A percentile compares a stretch with the other conserved stretches of the same genome.
phyloP scores from a whole-genome alignment of 2,888 invertebrate genomes.

The Rapana venosa region DNA sequence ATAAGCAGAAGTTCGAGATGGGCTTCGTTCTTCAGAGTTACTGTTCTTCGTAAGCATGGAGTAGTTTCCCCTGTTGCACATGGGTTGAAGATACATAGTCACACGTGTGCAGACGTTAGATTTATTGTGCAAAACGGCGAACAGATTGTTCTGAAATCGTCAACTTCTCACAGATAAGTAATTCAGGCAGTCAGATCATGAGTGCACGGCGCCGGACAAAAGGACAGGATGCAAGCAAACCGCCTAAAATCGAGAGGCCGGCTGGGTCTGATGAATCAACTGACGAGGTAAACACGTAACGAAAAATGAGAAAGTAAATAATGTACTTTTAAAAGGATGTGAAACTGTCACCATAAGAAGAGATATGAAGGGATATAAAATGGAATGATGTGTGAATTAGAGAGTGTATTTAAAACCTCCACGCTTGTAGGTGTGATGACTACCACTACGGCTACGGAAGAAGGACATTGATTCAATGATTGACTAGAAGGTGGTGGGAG shows the following conservation, averaged over 20 bases:
- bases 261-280: neutral
- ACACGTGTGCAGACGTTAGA: neutral
- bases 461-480: too few species aligned
- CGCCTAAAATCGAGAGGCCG: neutral
- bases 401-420: too few species aligned
- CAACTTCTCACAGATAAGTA: neutral
- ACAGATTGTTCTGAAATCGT: neutral
- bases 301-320: neutral
- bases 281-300: neutral
- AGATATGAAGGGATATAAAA: too few species aligned
- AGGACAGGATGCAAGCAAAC: neutral
- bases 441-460: too few species aligned
- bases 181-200: neutral
- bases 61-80: neutral
- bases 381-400: too few species aligned
- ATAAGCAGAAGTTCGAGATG: neutral
- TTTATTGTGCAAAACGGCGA: neutral
- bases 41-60: neutral
- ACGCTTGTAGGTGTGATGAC: too few species aligned
- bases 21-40: neutral
- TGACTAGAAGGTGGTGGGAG: too few species aligned
- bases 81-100: neutral
- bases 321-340: too few species aligned
- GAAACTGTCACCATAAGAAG: too few species aligned
- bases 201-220: conserved; percentile 3